Evolutionary conservation across 2,888 invertebrate genomes (phyloP), one percentile per base, ranked within the genome.

Genomic region (Embidobia sp.): DNA sequence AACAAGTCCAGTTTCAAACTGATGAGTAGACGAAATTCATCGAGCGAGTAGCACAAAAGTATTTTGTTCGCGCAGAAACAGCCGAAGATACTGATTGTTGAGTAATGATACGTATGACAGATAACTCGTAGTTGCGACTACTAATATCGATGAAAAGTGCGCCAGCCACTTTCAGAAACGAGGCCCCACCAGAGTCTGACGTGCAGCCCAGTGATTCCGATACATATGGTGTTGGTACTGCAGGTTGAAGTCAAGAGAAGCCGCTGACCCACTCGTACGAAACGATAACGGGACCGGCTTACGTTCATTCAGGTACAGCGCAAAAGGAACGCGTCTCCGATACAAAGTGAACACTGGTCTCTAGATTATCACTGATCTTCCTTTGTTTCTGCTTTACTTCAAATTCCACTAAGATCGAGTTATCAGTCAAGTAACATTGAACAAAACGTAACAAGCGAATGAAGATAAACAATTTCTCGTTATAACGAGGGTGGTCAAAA

Each of bases 241-340:
- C 42, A 74, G 79, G 81, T 78, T 79, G 80, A 80, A 81, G 78
- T 79, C 67, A 77, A 74, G 79, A 83, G 80, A 82, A 84, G 84
- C 82, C 82, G 86, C 85, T 89, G 88, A 89, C 88, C 88, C 88
- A 89, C 88, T 88, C 85, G 83, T 81, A 84, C 79, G 80, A 83
- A 83, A 85, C 85, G 85, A 84, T 88, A 88, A 88, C 88, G 88
- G 88, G 84, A 88, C 81, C 78, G 81, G 72, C 66, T 66, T 77
- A 77, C 78, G 78, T 81, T 70, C 80, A 79, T 79, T 81, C 72
- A 77, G 46, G 79, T 37, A 44, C 31, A 18, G 51, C 31, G 29
- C 33, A 63, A 63, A 63, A 76, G n/a, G n/a, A 29, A 29, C 22
- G 3, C 22, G 6, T 22, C 3, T 22, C 22, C 6, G 3, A 22